phyloP scores from a whole-genome alignment of 1,140 invertebrate species.

The Euschistus heros region DNA sequence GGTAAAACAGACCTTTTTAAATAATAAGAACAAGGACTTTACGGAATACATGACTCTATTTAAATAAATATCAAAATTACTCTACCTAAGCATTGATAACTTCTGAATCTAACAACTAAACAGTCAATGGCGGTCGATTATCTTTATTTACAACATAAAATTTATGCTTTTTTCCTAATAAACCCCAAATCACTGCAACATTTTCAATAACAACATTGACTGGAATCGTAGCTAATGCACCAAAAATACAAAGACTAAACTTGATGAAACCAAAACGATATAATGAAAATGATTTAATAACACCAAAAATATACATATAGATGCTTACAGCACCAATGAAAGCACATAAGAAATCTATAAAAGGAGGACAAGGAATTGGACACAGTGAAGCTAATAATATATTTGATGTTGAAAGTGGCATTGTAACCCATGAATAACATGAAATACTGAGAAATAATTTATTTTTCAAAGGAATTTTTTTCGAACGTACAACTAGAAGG shows the following conservation, averaged over 20 bases:
- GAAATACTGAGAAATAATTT: constrained; percentile 80
- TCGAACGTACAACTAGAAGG: constrained; percentile 83
- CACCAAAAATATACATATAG: constrained; percentile 94
- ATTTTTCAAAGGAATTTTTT: constrained; percentile 65
- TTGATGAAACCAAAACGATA: constrained; percentile 69
- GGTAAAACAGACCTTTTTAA: too few relatives aligned
- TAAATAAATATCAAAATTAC: too few relatives aligned
- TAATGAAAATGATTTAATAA: constrained; percentile 86
- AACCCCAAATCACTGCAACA: constrained; percentile 83
- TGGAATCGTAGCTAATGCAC: constrained; percentile 79
- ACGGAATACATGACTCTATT: too few relatives aligned
- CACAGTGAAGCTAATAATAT: constrained; percentile 69
- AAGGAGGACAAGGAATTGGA: constrained; percentile 73
- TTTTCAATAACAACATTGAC: constrained; percentile 90
- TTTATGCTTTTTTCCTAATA: constrained; percentile 84
- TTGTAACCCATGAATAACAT: constrained; percentile 90
- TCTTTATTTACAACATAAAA: constrained; percentile 94
- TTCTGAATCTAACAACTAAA: too few relatives aligned
- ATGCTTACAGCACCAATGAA: constrained; percentile 86
- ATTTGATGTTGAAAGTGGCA: constrained; percentile 86
- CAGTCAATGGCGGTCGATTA: constrained; percentile 6
- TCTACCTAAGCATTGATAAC: too few relatives aligned
- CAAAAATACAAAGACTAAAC: constrained; percentile 69
- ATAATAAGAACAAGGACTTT: too few relatives aligned
- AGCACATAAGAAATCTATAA: constrained; percentile 74